A percentile compares a stretch with the other conserved stretches of the same genome.
These are phyloP conservation scores for Galeopterus variegatus DNA, from an alignment of 2,113 vertebrate genomes.

Conservation along the genomic window DNA sequence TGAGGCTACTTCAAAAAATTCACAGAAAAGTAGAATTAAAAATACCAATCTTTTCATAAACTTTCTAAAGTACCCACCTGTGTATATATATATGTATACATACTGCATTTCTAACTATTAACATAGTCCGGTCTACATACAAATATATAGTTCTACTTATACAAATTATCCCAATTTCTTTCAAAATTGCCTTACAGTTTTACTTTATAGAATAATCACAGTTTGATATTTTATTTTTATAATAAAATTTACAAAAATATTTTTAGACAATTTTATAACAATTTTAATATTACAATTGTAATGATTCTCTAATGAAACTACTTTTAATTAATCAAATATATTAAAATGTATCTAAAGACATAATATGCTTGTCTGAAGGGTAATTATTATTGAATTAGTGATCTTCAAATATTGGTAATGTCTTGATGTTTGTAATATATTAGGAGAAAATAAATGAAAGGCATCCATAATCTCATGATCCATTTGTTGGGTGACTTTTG, in stretches of 20 bases:
- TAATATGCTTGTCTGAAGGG: background rate
- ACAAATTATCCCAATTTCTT: background rate
- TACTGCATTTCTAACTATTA: background rate
- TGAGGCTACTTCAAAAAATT: too few species aligned
- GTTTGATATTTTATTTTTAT: background rate
- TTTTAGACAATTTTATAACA: background rate
- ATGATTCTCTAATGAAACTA: background rate
- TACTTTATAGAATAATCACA: background rate
- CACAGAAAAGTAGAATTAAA: too few species aligned
- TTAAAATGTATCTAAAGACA: background rate
- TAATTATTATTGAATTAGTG: slow-evolving; percentile 6
- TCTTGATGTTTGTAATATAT: background rate
- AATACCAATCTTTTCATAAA: too few species aligned
- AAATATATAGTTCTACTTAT: background rate
- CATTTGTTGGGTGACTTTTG: background rate
- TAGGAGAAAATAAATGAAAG: slow-evolving; percentile 1
- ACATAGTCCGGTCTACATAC: background rate
- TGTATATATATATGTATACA: background rate
- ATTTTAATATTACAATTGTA: background rate
- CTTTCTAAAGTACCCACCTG: too few species aligned
- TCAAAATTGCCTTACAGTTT: background rate
- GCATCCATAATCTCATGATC: background rate
- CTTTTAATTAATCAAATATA: slow-evolving; percentile 4
- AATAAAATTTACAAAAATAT: background rate
- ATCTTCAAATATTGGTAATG: background rate